Percentiles rank a stretch among this genome's conserved stretches.
phyloP scores from a whole-genome alignment of 2,113 vertebrate species.

The Megaptera novaeangliae region DNA sequence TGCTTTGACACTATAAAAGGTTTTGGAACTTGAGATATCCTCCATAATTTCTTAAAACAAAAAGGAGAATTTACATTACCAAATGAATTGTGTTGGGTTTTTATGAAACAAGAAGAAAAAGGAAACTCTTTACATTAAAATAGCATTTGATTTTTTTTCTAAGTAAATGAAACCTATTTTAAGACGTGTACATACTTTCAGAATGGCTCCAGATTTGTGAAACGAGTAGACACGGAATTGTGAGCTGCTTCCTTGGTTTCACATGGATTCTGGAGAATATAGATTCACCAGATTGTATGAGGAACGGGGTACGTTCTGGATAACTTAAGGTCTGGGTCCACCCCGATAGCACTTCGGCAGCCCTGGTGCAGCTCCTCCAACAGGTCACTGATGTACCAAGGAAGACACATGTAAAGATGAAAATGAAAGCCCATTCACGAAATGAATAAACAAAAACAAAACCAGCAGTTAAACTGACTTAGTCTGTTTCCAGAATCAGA shows the following conservation, averaged over 20 bases:
- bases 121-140: background rate
- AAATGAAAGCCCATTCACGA: background rate
- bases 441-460: background rate
- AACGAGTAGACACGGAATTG: background rate
- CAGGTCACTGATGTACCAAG: background rate
- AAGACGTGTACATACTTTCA: background rate
- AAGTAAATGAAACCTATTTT: background rate
- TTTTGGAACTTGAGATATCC: background rate
- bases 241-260: background rate
- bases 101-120: background rate
- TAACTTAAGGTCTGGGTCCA: background rate
- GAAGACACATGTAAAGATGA: background rate
- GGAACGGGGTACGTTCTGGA: background rate
- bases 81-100: background rate
- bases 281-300: background rate
- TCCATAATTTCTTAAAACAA: background rate
- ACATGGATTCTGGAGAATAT: background rate
- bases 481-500: background rate
- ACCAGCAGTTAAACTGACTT: background rate
- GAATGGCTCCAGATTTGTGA: background rate
- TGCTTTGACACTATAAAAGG: background rate
- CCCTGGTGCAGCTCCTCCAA: no score
- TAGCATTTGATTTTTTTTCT: background rate
- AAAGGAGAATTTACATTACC: background rate
- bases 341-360: rapidly evolving